Evolutionary conservation across 2,113 vertebrate species (phyloP), one percentile per base, ranked within the genome.

Genomic region (Rostratula benghalensis): DNA sequence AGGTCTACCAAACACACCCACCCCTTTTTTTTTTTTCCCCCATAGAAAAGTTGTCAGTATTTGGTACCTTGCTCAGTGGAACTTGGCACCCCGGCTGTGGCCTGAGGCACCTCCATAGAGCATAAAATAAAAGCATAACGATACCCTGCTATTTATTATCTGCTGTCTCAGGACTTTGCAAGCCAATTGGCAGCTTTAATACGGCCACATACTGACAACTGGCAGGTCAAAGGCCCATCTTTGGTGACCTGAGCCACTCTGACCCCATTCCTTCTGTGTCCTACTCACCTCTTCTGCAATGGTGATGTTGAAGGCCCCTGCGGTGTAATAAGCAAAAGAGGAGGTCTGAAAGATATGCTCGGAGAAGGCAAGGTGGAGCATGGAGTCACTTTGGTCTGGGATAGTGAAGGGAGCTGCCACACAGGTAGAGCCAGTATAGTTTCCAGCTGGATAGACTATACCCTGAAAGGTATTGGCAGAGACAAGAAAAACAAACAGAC

Each of bases 351-450:
- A 98, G 94, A 98, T 97, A 80, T 97, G 95, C 76, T 98, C 93
- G 0, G 98, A 97, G 88, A 98, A 85, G 39, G 97, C 97, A 27
- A 98, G 41, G 85, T 97, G 97, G 43, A 98, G 90, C 98, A 98
- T 98, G 21, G 95, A 97, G 59, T 98, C 79, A 0, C 37, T 89
- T 50, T 57, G 82, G 8, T 96, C 90, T 1, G 95, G 97, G 45
- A 98, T 93, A 45, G 31, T 17, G 13, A 98, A 97, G 27, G 96
- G 97, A 53, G 50, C 39, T 50, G 97, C 89, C 8, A 70, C 4
- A 14, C 94, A 97, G 21, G 93, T 87, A 21, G 91, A 96, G 27
- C 57, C 88, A 2, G 65, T 22, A 15, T 91, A 64, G 45, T 94
- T 94, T 79, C 95, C 95, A 94, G 91, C 46, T 6, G 98, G 95